Evolutionary conservation across 1,140 invertebrate species (phyloP).

Genomic region (Hermetia illucens): DNA sequence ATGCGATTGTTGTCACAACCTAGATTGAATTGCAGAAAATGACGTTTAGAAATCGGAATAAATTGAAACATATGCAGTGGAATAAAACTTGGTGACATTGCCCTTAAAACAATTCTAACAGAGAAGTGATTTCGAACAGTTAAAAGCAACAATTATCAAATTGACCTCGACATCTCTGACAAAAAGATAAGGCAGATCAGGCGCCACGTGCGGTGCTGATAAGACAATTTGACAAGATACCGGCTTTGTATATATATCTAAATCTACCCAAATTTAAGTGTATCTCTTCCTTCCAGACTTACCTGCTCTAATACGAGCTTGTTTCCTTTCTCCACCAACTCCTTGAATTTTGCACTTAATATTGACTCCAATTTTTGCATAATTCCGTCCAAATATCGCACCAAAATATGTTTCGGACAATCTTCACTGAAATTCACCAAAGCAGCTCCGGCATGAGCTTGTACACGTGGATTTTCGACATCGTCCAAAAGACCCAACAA

Average conservation of each 20-base stretch:
- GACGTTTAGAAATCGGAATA: no score
- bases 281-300: not conserved
- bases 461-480: slow-evolving; percentile 81
- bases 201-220: not conserved
- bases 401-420: slow-evolving; percentile 88
- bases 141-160: not conserved
- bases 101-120: not conserved
- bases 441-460: slow-evolving; percentile 85
- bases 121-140: not conserved
- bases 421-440: slow-evolving; percentile 99
- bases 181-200: not conserved
- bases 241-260: not conserved
- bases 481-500: slow-evolving; percentile 85
- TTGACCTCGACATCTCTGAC: not conserved
- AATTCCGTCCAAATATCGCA: slow-evolving; percentile 77
- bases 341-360: slow-evolving; percentile 84
- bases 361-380: slow-evolving; percentile 86
- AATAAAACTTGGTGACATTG: no score
- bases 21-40: slow-evolving; percentile 9
- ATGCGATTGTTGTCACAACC: slow-evolving; percentile 92
- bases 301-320: slow-evolving; percentile 96
- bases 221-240: not conserved
- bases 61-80: no score
- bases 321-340: slow-evolving; percentile 82
- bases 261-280: not conserved